phyloP scores from a whole-genome alignment of 2,797 vertebrate species.

The Enteromius thamalakanensis region DNA sequence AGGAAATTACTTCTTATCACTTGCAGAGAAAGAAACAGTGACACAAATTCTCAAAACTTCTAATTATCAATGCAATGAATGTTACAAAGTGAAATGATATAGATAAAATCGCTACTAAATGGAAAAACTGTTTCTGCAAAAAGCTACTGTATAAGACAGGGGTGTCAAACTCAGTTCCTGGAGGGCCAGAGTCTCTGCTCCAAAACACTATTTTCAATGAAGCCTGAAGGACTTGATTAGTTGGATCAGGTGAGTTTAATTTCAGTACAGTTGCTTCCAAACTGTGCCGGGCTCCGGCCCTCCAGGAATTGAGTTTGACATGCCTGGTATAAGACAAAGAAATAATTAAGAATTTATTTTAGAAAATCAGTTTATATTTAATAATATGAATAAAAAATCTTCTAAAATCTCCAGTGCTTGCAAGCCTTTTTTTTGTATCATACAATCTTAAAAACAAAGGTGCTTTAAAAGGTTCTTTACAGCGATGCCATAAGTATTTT shows the following conservation, averaged over 20 bases:
- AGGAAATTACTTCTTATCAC: slow-evolving; percentile 9
- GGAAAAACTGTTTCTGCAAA: neutral
- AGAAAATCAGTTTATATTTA: neutral
- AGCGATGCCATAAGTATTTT: too few species aligned
- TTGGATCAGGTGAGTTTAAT: too few species aligned
- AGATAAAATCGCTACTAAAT: neutral
- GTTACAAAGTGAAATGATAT: neutral
- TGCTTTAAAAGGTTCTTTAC: too few species aligned
- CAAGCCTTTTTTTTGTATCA: neutral
- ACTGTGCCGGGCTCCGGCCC: too few species aligned
- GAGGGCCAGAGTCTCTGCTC: too few species aligned
- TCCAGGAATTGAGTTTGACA: too few species aligned
- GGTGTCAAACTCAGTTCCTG: too few species aligned
- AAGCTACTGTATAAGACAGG: neutral
- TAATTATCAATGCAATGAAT: neutral
- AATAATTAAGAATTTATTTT: neutral
- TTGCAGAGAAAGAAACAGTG: slow-evolving; percentile 8
- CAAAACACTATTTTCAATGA: too few species aligned
- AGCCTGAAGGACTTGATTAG: too few species aligned
- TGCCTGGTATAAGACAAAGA: neutral
- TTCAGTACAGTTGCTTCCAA: too few species aligned
- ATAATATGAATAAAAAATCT: neutral
- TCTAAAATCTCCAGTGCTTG: neutral
- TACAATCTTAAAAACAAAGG: too few species aligned
- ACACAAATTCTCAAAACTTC: neutral